Evolutionary conservation across 1,140 invertebrate species (phyloP).

Genomic region (Drosophila eugracilis): DNA sequence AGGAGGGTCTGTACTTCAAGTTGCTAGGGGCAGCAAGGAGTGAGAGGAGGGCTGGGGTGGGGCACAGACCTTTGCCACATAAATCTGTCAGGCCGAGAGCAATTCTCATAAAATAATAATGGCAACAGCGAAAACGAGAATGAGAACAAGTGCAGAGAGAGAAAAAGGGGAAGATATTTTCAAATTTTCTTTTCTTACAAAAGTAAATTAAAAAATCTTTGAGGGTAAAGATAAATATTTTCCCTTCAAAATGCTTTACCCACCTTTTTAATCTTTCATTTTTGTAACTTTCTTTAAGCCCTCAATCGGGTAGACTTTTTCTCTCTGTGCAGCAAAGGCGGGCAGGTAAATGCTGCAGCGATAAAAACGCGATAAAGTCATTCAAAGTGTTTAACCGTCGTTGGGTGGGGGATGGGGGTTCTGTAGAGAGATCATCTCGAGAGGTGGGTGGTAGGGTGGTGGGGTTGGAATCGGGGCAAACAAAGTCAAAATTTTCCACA

Average conservation of each 20-base stretch:
- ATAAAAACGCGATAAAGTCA: constrained; percentile 78
- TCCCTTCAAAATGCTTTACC: too few relatives aligned
- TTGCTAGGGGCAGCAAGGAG: neutral
- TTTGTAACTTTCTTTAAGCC: too few relatives aligned
- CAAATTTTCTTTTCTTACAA: too few relatives aligned
- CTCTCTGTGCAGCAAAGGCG: constrained; percentile 9
- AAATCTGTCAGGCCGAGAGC: constrained; percentile 68
- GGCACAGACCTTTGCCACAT: constrained; percentile 40
- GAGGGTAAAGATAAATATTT: too few relatives aligned
- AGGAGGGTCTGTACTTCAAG: neutral
- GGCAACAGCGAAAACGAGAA: constrained; percentile 17
- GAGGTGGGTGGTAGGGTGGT: neutral
- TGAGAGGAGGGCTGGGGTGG: neutral
- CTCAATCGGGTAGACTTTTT: too few relatives aligned
- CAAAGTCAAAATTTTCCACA: constrained; percentile 59
- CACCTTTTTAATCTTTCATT: too few relatives aligned
- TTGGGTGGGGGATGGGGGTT: too few relatives aligned
- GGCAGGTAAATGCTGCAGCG: constrained; percentile 71
- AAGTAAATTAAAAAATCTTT: neutral
- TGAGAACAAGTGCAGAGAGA: constrained; percentile 3
- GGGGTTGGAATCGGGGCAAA: constrained; percentile 19
- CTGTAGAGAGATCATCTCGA: neutral
- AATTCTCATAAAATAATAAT: constrained; percentile 69
- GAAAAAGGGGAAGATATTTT: neutral
- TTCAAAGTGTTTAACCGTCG: constrained; percentile 67